Evolutionary conservation across 2,113 vertebrate genomes (phyloP), one percentile per base, ranked within the genome.

Genomic region (Anseranas semipalmata): DNA sequence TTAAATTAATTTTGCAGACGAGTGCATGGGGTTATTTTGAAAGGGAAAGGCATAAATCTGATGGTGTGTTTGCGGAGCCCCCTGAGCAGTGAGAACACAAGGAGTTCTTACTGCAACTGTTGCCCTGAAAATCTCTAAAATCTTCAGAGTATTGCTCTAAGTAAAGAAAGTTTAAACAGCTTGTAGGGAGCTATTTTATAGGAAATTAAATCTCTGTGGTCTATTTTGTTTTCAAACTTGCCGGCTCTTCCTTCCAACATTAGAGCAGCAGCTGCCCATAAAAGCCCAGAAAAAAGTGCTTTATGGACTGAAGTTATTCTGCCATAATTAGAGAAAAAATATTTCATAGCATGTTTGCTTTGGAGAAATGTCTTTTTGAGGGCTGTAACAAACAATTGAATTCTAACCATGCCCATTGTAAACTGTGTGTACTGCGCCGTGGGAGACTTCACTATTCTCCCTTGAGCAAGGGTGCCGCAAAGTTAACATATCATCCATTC

Each of bases 1-100:
- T 91, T 72, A 89, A 90, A 93, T 91, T 85, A 73, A 85, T 89
- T 89, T 87, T 82, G 48, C 45, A 65, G 92, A 77, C 1, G 1
- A 81, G n/a, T 80, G 37, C 0, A 0, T 59, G 87, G 39, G 33
- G 76, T 85, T 87, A 43, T 96, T 93, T 93, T 78, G 65, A 86
- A 94, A 90, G 65, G 96, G 86, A 89, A 90, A 62, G 5, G 13
- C 63, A 86, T 95, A 90, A 95, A 92, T 95, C 90, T 86, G 65
- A 15, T 0, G 4, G 59, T 32, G 43, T 94, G 86, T 93, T 95
- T 93, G 88, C 43, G n/a, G 53, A 93, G 70, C 76, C 77, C 86
- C 73, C 80, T 88, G 50, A 90, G 55, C 75, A 80, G 79, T 80
- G 37, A 73, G 45, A 91, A 28, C 21, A 86, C 65, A 68, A 77